Percentiles rank a stretch among this genome's conserved stretches.
phyloP scores from a whole-genome alignment of 2,797 vertebrate genomes.

The Pithecia hirsuta region DNA sequence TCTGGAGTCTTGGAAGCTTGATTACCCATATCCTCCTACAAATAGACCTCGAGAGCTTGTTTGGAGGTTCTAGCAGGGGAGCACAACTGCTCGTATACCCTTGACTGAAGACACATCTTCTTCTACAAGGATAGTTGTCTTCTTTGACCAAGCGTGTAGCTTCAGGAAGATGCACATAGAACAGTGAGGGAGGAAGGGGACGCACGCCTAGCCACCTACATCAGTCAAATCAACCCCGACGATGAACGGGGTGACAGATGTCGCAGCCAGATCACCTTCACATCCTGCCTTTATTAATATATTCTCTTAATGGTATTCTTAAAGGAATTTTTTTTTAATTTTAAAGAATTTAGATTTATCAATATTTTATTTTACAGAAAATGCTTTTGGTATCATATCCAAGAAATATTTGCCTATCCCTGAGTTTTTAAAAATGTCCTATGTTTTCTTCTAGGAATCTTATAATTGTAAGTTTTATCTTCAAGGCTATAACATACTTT shows the following conservation, averaged over 20 bases:
- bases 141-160: not conserved
- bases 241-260: not conserved
- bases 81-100: not conserved
- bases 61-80: not conserved
- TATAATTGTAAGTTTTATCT: not conserved
- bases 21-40: not conserved
- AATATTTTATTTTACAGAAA: not conserved
- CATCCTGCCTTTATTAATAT: not conserved
- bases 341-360: not conserved
- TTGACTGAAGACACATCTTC: not conserved
- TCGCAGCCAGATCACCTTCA: not conserved
- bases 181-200: not conserved
- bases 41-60: not conserved
- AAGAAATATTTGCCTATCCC: not conserved
- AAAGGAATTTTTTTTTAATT: not conserved
- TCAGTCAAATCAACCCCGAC: rapidly evolving
- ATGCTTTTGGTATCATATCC: not conserved
- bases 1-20: not conserved
- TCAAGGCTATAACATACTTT: not conserved
- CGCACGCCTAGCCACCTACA: not conserved
- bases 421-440: not conserved
- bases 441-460: not conserved
- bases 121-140: not conserved
- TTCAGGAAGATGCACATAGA: not conserved
- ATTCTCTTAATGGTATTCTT: not conserved